Base-by-base conservation (phyloP, 1,140 invertebrate genomes). In the Maniola jurtina region DNA sequence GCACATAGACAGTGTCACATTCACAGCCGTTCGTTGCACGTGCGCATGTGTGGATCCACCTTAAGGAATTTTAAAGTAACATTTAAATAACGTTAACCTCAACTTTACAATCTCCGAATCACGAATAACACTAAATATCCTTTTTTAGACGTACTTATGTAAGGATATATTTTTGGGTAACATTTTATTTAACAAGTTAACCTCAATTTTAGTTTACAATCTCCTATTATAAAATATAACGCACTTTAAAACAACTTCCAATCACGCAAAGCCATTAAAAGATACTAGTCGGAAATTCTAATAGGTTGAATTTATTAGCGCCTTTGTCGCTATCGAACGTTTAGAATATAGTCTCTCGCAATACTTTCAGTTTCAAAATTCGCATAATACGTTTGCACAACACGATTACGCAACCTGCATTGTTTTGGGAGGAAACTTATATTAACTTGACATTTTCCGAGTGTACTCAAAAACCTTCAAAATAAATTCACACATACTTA, bases 311-410 rank as follows among this genome's bases (percentile, higher is more conserved):
- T 52, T 57, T 59, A 80, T 86, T 80, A 83, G 72, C 81, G 67
- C 75, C 75, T 79, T 66, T 68, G 58, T 66, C 74, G 74, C 52
- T 70, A 47, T 42, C 67, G 61, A 67, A 70, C 63, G 79, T 75
- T 73, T 71, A 69, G 61, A 63, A 62, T 34, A 34, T 55, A 55
- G 68, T 67, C 73, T 88, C 82, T 84, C 79, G 84, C 75, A 88
- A 84, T 66, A 88, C 86, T 87, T 88, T 88, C 86, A 88, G 82
- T 82, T 79, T 79, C 76, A 80, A 86, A 83, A 79, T 70, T 76
- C 66, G 72, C 79, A 76, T 72, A 80, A 75, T 70, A 68, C 64
- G 70, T 73, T 84, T 81, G 74, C 80, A 72, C 70, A 77, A 79
- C 35, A 13, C 47, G 7, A 52, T 83, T 77, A 73, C 74, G 76